Conservation (phyloP, 2,888 invertebrate species). For the Elysia crispata region DNA sequence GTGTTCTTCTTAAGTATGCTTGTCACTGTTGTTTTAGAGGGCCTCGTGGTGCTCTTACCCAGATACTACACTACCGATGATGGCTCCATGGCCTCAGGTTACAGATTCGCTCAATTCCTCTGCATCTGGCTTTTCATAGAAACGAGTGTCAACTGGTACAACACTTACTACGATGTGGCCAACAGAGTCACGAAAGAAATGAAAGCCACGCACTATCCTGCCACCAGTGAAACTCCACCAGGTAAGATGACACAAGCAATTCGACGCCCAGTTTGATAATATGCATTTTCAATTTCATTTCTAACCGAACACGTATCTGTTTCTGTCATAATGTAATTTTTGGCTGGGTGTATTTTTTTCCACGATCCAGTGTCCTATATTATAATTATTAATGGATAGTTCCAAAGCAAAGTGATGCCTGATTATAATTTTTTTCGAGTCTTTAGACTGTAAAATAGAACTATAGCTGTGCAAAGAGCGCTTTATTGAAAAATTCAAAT, state of each 20-base stretch:
- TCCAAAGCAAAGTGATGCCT: too few relatives aligned
- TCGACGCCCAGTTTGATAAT: too few relatives aligned
- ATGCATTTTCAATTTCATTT: too few relatives aligned
- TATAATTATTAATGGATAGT: too few relatives aligned
- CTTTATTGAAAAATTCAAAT: too few relatives aligned
- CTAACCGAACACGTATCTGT: too few relatives aligned
- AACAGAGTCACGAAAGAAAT: slow-evolving; percentile 59
- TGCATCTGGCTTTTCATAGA: slow-evolving; percentile 52
- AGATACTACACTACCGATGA: slow-evolving; percentile 48
- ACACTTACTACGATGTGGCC: slow-evolving; percentile 55
- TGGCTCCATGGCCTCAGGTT: slow-evolving; percentile 21
- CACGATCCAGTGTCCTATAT: too few relatives aligned
- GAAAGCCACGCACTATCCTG: slow-evolving; percentile 57
- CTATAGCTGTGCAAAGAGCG: too few relatives aligned
- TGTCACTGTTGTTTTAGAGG: slow-evolving; percentile 57
- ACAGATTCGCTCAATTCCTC: slow-evolving; percentile 41
- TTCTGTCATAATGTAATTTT: too few relatives aligned
- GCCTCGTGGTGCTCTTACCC: slow-evolving; percentile 60
- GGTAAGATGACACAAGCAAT: slow-evolving; percentile 38
- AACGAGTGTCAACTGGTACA: slow-evolving; percentile 58
- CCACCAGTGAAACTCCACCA: slow-evolving; percentile 55
- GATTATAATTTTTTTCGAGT: too few relatives aligned
- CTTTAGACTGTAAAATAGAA: too few relatives aligned
- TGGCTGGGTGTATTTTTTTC: too few relatives aligned
- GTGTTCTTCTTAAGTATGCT: slow-evolving; percentile 58